Percentiles rank a stretch among this genome's conserved stretches.
phyloP scores from a whole-genome alignment of 2,113 vertebrate species.

The Ginglymostoma cirratum region DNA sequence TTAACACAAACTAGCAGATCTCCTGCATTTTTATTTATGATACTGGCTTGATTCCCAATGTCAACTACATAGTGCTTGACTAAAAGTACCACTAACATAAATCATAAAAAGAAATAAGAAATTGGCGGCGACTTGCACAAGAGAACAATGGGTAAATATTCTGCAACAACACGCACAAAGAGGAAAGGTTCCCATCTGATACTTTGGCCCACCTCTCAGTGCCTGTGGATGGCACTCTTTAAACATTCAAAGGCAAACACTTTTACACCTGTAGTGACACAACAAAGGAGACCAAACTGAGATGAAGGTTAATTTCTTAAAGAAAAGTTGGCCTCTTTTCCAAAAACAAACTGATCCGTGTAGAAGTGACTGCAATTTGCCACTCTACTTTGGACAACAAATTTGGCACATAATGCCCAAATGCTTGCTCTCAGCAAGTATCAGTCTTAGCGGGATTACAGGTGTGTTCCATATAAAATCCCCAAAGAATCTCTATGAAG shows the following conservation, averaged over 20 bases:
- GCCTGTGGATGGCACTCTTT: not conserved
- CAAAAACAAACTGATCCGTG: not conserved
- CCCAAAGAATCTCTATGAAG: not conserved
- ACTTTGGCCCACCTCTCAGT: not conserved
- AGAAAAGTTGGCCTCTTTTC: not conserved
- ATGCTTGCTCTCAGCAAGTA: not conserved
- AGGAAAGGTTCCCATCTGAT: not conserved
- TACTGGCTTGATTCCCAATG: not conserved
- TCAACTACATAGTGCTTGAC: not conserved
- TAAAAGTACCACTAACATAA: not conserved
- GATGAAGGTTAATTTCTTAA: not conserved
- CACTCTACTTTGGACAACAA: not conserved
- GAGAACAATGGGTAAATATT: not conserved
- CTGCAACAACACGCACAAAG: not conserved
- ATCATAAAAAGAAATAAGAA: not conserved
- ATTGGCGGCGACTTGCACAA: not conserved
- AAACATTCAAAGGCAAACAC: not conserved
- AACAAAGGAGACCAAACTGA: not conserved
- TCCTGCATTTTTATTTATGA: not conserved
- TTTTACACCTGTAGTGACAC: not conserved
- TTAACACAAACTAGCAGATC: not conserved
- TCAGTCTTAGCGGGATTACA: too few relatives aligned
- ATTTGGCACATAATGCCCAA: not conserved
- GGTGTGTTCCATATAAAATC: not conserved
- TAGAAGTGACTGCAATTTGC: not conserved